Evolutionary conservation across 2,888 invertebrate species (phyloP).

Genomic region (Dermolepida albohirtum): DNA sequence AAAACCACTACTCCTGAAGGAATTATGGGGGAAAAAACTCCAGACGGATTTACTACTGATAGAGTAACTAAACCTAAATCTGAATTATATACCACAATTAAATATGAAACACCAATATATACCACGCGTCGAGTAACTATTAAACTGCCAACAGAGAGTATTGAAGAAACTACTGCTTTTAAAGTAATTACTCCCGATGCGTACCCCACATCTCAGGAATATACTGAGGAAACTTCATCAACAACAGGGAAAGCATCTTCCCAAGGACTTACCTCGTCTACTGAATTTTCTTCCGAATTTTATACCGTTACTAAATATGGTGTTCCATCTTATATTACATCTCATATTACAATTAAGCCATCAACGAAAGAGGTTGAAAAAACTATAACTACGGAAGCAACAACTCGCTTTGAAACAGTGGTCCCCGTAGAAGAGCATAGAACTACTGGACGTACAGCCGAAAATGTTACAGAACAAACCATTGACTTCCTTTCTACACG

Average conservation of each 20-base stretch:
- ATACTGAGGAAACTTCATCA: conserved; percentile 9
- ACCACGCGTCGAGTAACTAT: neutral
- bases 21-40: neutral
- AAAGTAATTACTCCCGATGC: neutral
- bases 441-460: too few relatives aligned
- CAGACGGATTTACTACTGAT: neutral
- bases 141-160: neutral
- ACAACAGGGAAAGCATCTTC: conserved; percentile 6
- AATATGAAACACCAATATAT: neutral
- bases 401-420: neutral
- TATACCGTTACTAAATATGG: neutral
- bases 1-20: neutral
- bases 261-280: conserved; percentile 6
- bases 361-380: neutral
- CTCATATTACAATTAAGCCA: neutral
- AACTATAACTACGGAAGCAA: conserved; percentile 2
- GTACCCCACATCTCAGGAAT: neutral
- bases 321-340: conserved; percentile 16
- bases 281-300: conserved; percentile 22
- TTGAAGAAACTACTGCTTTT: neutral
- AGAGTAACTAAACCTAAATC: neutral
- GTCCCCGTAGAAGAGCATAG: too few relatives aligned
- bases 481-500: neutral
- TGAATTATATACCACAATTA: neutral
- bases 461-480: too few relatives aligned